phyloP scores from a whole-genome alignment of 2,113 vertebrate species.

The Phalacrocorax aristotelis region DNA sequence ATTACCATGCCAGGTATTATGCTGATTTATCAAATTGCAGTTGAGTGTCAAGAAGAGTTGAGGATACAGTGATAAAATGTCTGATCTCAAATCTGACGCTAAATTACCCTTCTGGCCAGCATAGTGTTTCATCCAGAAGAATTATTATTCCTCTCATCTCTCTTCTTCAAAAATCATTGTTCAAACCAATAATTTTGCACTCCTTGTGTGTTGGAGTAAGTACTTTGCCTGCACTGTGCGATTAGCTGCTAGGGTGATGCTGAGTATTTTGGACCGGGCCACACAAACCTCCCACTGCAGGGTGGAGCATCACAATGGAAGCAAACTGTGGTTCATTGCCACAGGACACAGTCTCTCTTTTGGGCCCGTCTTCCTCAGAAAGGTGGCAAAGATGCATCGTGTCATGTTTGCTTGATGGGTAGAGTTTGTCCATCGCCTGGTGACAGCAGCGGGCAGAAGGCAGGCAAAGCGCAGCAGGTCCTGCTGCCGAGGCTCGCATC shows the following conservation, averaged over 20 bases:
- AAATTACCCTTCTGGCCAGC: slow-evolving; percentile 1
- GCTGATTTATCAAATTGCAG: slow-evolving; percentile 50
- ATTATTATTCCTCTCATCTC: background rate
- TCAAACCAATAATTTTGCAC: background rate
- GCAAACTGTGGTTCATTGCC: background rate
- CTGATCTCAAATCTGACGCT: background rate
- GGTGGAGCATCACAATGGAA: background rate
- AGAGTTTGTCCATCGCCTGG: background rate
- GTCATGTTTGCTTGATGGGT: background rate
- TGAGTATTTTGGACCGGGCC: background rate
- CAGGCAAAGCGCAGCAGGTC: background rate
- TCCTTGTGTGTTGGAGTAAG: background rate
- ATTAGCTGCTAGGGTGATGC: background rate
- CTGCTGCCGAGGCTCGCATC: background rate
- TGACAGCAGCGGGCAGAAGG: background rate
- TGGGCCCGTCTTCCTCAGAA: background rate
- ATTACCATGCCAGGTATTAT: slow-evolving; percentile 7
- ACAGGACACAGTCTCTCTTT: background rate
- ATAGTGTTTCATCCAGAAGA: background rate
- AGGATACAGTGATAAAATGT: background rate
- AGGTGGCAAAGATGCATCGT: background rate
- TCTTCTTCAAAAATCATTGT: background rate
- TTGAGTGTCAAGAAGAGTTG: slow-evolving; percentile 32
- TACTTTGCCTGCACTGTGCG: background rate
- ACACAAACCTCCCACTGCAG: background rate